Evolutionary conservation across 2,113 vertebrate genomes (phyloP).

Genomic region (Microcebus tavaratra): DNA sequence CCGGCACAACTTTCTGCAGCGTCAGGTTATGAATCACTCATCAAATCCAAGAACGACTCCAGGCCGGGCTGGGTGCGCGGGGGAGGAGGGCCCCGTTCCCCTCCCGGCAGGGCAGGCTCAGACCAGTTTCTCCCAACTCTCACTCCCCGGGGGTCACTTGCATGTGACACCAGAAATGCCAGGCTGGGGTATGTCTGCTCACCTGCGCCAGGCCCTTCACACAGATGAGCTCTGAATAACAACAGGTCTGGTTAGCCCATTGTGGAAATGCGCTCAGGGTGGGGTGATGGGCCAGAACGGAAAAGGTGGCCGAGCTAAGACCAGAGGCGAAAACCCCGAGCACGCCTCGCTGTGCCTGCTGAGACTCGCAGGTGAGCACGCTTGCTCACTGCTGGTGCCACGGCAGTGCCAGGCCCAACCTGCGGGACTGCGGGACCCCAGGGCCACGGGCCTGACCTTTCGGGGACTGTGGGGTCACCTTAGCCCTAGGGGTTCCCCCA

Average conservation of each 20-base stretch:
- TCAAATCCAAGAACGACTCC: neutral
- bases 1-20: constrained; percentile 60
- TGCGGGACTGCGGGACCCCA: neutral
- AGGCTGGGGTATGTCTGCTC: neutral
- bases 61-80: neutral
- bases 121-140: neutral
- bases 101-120: neutral
- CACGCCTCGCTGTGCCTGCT: neutral
- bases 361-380: rapidly evolving
- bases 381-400: neutral
- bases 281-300: neutral
- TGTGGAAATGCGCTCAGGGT: neutral
- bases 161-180: neutral
- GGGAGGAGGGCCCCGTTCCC: neutral
- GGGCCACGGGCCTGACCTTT: neutral
- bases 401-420: too few relatives aligned
- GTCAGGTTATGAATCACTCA: constrained; percentile 77
- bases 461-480: neutral
- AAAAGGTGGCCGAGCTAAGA: neutral
- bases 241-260: neutral
- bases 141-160: neutral
- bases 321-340: neutral
- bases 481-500: neutral
- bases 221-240: neutral
- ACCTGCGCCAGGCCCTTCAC: neutral